Evolutionary conservation across 2,888 invertebrate species (phyloP).

Genomic region (Melanostoma scalare): DNA sequence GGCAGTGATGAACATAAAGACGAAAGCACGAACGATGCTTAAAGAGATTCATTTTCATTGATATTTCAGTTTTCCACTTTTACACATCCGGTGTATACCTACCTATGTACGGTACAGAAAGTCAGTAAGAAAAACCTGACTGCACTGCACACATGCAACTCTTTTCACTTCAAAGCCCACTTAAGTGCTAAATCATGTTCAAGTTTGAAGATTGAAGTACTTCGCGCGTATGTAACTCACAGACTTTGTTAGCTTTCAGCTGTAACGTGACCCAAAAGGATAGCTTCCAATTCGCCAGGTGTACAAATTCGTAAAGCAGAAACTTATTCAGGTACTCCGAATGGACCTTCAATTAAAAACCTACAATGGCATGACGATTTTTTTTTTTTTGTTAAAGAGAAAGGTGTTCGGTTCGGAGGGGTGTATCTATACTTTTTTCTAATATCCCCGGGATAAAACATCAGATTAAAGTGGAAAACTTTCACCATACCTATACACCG

Average conservation of each 20-base stretch:
- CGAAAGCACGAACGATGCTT: conserved; percentile 16
- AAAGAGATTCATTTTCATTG: conserved; percentile 62
- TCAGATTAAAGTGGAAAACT: conserved; percentile 56
- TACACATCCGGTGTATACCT: conserved; percentile 45
- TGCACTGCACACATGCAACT: conserved; percentile 32
- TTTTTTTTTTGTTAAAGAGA: conserved; percentile 15
- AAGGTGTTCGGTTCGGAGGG: not conserved
- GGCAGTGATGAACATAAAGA: not conserved
- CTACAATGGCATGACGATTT: not conserved
- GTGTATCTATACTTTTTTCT: conserved; percentile 3
- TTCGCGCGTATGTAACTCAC: conserved; percentile 10
- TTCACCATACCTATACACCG: conserved; percentile 9
- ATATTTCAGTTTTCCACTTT: conserved; percentile 69
- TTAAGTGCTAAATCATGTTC: conserved; percentile 71
- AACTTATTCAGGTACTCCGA: conserved; percentile 29
- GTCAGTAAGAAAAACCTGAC: not conserved
- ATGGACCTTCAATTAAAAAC: conserved; percentile 64
- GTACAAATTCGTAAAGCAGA: conserved; percentile 40
- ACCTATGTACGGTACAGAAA: not conserved
- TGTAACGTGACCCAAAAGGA: conserved; percentile 62
- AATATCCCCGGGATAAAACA: conserved; percentile 18
- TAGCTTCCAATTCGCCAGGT: conserved; percentile 44
- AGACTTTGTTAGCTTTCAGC: conserved; percentile 34
- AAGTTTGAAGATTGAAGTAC: conserved; percentile 63
- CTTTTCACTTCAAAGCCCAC: conserved; percentile 39